Percentiles rank a stretch among this genome's conserved stretches.
Evolutionary conservation across 1,140 invertebrate species (phyloP).

Genomic region (Camponotus floridanus): DNA sequence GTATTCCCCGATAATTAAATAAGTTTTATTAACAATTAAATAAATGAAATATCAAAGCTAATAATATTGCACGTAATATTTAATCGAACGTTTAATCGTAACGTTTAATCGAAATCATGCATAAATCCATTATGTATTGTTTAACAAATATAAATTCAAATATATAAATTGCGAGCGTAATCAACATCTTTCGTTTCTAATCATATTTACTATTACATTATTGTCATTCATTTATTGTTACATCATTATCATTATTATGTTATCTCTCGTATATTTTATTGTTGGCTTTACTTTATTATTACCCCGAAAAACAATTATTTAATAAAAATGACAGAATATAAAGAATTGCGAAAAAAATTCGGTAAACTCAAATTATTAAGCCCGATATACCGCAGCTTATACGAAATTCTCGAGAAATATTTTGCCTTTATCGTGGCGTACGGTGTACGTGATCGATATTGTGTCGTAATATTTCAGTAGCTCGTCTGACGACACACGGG

Average conservation of each 20-base stretch:
- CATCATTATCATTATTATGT: too few species aligned
- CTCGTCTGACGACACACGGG: slow-evolving; percentile 56
- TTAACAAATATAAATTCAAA: not conserved
- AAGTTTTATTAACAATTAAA: slow-evolving; percentile 22
- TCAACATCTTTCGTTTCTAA: slow-evolving; percentile 3
- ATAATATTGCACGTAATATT: not conserved
- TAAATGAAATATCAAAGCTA: not conserved
- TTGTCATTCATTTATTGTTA: not conserved
- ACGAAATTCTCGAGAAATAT: slow-evolving; percentile 30
- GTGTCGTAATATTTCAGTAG: slow-evolving; percentile 60
- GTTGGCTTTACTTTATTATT: too few species aligned
- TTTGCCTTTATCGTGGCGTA: slow-evolving; percentile 35
- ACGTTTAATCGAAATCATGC: not conserved
- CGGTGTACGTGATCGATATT: slow-evolving; percentile 42
- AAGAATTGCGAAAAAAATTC: not conserved
- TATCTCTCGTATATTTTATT: too few species aligned
- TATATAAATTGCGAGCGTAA: not conserved
- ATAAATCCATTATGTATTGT: not conserved
- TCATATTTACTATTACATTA: not conserved
- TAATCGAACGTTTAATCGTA: too few species aligned
- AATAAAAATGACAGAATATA: not conserved
- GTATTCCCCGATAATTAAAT: slow-evolving; percentile 3
- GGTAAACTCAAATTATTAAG: not conserved
- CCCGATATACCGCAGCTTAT: not conserved
- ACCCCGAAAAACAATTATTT: not conserved